Conservation (phyloP, 2,113 vertebrate genomes). For the Petaurus breviceps region DNA sequence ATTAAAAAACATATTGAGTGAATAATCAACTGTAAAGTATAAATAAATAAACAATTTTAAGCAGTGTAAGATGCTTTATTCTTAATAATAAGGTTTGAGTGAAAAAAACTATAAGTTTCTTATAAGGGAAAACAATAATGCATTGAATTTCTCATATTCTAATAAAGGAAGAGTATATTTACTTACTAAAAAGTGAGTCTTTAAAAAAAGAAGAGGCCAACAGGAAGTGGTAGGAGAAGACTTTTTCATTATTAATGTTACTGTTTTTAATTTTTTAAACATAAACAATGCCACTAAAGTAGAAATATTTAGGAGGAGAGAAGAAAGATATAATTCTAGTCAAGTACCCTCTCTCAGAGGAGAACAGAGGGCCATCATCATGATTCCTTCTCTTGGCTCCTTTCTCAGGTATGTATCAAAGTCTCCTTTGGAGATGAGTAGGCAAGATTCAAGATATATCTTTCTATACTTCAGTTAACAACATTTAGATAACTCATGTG, state of each 20-base stretch:
- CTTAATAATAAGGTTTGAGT: too few relatives aligned
- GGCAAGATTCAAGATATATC: neutral
- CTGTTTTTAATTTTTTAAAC: neutral
- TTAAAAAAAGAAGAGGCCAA: too few relatives aligned
- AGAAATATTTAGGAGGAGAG: neutral
- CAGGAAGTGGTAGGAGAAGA: too few relatives aligned
- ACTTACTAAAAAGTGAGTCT: too few relatives aligned
- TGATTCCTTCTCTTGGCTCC: neutral
- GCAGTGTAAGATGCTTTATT: too few relatives aligned
- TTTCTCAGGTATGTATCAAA: neutral
- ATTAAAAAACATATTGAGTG: too few relatives aligned
- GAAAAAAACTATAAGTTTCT: too few relatives aligned
- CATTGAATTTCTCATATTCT: too few relatives aligned
- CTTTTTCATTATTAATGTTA: neutral
- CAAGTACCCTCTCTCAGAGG: neutral
- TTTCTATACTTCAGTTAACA: neutral
- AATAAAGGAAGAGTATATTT: too few relatives aligned
- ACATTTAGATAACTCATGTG: neutral
- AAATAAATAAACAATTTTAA: too few relatives aligned
- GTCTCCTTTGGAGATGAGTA: neutral
- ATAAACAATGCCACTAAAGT: neutral
- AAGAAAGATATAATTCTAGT: neutral
- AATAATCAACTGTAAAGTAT: too few relatives aligned
- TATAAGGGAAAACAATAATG: too few relatives aligned
- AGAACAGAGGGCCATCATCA: neutral